These are phyloP conservation scores for Heliconius hermathena DNA, from an alignment of 1,140 invertebrate genomes.

Conservation along the genomic window DNA sequence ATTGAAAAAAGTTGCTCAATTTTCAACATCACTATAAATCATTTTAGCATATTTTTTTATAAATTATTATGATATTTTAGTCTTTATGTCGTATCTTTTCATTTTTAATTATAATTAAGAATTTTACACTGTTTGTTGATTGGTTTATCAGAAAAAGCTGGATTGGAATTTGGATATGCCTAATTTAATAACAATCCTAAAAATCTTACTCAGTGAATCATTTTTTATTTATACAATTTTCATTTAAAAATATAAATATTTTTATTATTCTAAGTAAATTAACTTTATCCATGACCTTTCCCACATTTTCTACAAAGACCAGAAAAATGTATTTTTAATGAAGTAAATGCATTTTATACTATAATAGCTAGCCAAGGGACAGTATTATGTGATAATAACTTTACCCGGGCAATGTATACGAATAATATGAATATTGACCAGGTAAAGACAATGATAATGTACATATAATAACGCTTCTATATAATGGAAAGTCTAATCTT, in stretches of 20 bases:
- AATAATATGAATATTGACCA: background rate
- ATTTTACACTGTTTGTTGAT: too few relatives aligned
- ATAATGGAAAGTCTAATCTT: background rate
- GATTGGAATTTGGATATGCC: too few relatives aligned
- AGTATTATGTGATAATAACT: constrained; percentile 5
- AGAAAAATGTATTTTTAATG: background rate
- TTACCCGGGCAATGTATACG: constrained; percentile 10
- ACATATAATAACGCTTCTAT: background rate
- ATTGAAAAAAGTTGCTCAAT: constrained; percentile 1
- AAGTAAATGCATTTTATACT: background rate
- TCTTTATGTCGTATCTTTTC: too few relatives aligned
- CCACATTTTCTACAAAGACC: background rate
- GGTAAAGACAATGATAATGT: background rate
- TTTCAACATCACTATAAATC: background rate
- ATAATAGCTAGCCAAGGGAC: background rate
- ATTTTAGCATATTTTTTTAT: background rate
- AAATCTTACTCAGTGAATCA: too few relatives aligned
- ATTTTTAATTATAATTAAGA: too few relatives aligned
- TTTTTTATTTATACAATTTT: too few relatives aligned
- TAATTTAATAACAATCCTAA: too few relatives aligned
- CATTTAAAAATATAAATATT: background rate
- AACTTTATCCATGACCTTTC: background rate
- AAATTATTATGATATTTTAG: background rate
- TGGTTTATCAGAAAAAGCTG: too few relatives aligned
- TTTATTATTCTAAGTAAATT: background rate